phyloP scores from a whole-genome alignment of 2,888 invertebrate genomes.

The Hemistola chrysoprasaria region DNA sequence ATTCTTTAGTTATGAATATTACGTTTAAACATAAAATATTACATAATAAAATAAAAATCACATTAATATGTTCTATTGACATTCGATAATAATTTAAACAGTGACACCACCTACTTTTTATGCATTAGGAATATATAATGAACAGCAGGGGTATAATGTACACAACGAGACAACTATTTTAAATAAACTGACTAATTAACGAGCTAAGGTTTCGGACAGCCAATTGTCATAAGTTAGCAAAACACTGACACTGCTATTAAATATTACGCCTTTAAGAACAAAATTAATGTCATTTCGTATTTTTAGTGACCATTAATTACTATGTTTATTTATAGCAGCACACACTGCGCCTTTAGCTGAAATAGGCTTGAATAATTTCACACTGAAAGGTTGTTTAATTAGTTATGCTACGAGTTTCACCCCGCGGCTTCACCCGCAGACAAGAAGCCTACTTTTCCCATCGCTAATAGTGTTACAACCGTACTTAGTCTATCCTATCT shows the following conservation, averaged over 20 bases:
- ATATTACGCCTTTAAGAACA: conserved; percentile 11
- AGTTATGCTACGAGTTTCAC: too few relatives aligned
- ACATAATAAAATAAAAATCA: too few relatives aligned
- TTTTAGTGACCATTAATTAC: conserved; percentile 4
- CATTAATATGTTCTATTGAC: conserved; percentile 1
- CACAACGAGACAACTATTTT: not conserved
- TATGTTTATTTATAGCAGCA: conserved; percentile 2
- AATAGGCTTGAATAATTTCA: too few relatives aligned
- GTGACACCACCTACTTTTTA: conserved; percentile 1
- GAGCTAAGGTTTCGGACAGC: conserved; percentile 9
- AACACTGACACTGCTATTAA: conserved; percentile 20
- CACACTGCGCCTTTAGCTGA: too few relatives aligned
- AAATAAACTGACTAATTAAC: conserved; percentile 15
- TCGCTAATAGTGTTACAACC: too few relatives aligned
- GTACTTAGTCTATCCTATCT: too few relatives aligned
- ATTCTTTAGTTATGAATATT: too few relatives aligned
- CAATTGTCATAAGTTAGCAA: conserved; percentile 24
- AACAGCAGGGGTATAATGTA: conserved; percentile 5
- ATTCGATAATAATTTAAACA: conserved; percentile 4
- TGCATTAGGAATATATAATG: conserved; percentile 12
- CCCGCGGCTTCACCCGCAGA: too few relatives aligned
- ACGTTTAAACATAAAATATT: too few relatives aligned
- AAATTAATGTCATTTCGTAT: conserved; percentile 7
- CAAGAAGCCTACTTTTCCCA: too few relatives aligned
- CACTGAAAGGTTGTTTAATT: conserved; percentile 1